phyloP scores from a whole-genome alignment of 2,888 invertebrate genomes.

The Ommatoiulus sabulosus region DNA sequence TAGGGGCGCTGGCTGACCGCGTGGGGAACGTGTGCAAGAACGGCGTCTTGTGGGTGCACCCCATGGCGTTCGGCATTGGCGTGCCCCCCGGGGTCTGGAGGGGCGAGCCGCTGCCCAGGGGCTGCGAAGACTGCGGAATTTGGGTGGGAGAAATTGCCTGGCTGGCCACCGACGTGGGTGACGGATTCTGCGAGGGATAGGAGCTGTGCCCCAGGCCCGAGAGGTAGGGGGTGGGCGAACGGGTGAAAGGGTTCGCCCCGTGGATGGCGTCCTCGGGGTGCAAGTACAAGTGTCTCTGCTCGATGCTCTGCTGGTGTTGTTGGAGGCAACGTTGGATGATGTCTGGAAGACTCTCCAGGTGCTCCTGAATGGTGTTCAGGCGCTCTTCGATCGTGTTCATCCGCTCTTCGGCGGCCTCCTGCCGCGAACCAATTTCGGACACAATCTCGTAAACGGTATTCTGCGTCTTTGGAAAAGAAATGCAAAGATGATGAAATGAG shows the following conservation, averaged over 20 bases:
- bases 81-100: background rate
- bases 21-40: slow-evolving; percentile 56
- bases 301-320: slow-evolving; percentile 80
- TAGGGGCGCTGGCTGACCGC: slow-evolving; percentile 57
- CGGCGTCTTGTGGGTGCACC: slow-evolving; percentile 51
- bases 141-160: slow-evolving; percentile 32
- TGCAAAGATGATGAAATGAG: slow-evolving; percentile 62
- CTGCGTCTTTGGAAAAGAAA: slow-evolving; percentile 83
- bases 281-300: slow-evolving; percentile 85
- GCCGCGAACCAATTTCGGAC: slow-evolving; percentile 95
- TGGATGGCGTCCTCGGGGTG: slow-evolving; percentile 76
- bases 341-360: slow-evolving; percentile 86
- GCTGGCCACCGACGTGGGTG: slow-evolving; percentile 47
- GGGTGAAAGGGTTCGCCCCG: slow-evolving; percentile 50
- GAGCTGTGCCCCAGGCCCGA: background rate
- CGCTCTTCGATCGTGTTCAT: slow-evolving; percentile 94
- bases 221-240: slow-evolving; percentile 42
- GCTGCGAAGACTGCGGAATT: slow-evolving; percentile 48
- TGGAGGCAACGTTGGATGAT: slow-evolving; percentile 70
- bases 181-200: slow-evolving; percentile 37
- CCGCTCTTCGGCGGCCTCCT: slow-evolving; percentile 93
- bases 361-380: slow-evolving; percentile 85
- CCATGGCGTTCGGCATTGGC: slow-evolving; percentile 41
- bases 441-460: slow-evolving; percentile 98
- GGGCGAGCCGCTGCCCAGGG: slow-evolving; percentile 33